Percentiles rank a stretch among this genome's conserved stretches.
Evolutionary conservation across 2,113 vertebrate species (phyloP).

Genomic region (Tor tambroides): DNA sequence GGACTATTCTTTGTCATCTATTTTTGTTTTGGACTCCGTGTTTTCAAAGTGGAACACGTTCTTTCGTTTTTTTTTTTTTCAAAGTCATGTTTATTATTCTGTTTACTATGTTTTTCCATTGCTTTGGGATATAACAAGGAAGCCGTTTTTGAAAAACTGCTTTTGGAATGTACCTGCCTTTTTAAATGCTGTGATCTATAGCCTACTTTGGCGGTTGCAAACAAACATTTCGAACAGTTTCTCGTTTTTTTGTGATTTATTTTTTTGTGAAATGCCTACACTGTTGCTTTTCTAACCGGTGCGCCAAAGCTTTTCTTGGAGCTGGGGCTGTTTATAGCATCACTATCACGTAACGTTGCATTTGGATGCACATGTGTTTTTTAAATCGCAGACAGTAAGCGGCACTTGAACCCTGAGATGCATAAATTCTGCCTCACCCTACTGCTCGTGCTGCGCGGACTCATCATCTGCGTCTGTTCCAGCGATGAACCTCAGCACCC

Average conservation of each 20-base stretch:
- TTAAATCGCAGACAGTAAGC: constrained; percentile 22
- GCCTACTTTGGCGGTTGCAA: neutral
- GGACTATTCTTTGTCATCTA: neutral
- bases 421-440: constrained; percentile 8
- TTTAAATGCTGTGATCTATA: neutral
- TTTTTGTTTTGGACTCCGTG: neutral
- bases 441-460: constrained; percentile 41
- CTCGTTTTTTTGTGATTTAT: neutral
- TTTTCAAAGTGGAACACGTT: neutral
- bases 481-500: constrained; percentile 9
- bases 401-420: constrained; percentile 25
- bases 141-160: neutral
- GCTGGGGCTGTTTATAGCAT: constrained; percentile 65
- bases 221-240: neutral
- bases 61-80: neutral
- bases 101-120: neutral
- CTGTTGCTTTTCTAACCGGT: neutral
- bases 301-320: neutral
- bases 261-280: neutral
- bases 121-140: neutral
- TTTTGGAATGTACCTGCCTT: neutral
- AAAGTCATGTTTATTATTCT: neutral
- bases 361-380: constrained; percentile 40
- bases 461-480: constrained; percentile 19
- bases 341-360: constrained; percentile 62